These are phyloP conservation scores for Hydractinia echinata DNA, from an alignment of 30 jellyfish, hydroid and myxozoan species.

Conservation along the genomic window DNA sequence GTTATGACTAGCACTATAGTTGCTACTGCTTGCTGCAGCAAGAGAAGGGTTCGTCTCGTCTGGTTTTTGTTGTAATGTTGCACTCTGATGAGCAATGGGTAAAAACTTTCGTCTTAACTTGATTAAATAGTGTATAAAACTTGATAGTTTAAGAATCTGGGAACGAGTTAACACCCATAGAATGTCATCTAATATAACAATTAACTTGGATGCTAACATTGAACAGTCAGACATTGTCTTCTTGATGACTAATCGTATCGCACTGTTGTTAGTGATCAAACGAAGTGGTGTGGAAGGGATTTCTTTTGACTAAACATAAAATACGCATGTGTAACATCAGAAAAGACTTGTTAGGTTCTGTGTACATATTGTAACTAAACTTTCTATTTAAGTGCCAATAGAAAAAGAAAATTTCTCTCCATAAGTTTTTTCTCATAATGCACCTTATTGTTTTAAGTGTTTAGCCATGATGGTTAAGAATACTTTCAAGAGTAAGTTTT, in stretches of 20 bases:
- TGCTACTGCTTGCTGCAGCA: conserved; percentile 19
- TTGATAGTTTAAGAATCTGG: conserved; percentile 78
- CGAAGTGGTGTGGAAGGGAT: conserved; percentile 88
- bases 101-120: conserved; percentile 61
- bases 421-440: too few species aligned
- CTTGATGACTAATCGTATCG: conserved; percentile 70
- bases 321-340: neutral
- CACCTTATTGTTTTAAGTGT: too few species aligned
- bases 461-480: too few species aligned
- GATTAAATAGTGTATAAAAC: conserved; percentile 73
- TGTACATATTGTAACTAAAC: too few species aligned
- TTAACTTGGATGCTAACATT: conserved; percentile 80
- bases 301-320: conserved; percentile 50
- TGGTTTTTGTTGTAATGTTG: conserved; percentile 2
- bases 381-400: too few species aligned
- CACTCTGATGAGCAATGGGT: conserved; percentile 77
- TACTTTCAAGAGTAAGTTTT: too few species aligned
- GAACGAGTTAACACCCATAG: conserved; percentile 88
- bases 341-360: too few species aligned
- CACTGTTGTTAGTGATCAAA: conserved; percentile 81
- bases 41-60: conserved; percentile 38
- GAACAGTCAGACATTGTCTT: conserved; percentile 72
- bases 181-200: conserved; percentile 77
- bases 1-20: conserved; percentile 41
- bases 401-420: too few species aligned